Percentiles rank a stretch among this genome's conserved stretches.
phyloP scores from a whole-genome alignment of 1,140 invertebrate genomes.

The Drosophila neocordata region DNA sequence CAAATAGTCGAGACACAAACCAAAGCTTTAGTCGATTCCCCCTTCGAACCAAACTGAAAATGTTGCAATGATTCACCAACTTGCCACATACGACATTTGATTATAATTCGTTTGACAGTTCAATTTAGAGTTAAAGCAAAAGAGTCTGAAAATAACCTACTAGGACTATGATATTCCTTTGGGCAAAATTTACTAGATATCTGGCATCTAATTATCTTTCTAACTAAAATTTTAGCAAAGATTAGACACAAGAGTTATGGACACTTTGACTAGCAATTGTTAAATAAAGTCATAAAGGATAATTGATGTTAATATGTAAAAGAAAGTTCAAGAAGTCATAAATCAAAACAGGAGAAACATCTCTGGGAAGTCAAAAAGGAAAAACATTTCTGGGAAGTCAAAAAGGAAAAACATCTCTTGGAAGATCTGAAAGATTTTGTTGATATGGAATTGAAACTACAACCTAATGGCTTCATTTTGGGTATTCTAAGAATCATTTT shows the following conservation, averaged over 20 bases:
- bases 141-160: slow-evolving; percentile 11
- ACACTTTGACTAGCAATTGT: background rate
- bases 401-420: too few relatives aligned
- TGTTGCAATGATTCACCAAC: slow-evolving; percentile 12
- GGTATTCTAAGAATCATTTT: too few relatives aligned
- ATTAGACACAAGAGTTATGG: background rate
- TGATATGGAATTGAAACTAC: too few relatives aligned
- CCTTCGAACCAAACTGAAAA: slow-evolving; percentile 31
- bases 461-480: too few relatives aligned
- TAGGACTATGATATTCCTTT: slow-evolving; percentile 6
- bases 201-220: slow-evolving; percentile 42
- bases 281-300: background rate
- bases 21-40: slow-evolving; percentile 38
- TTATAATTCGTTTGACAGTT: slow-evolving; percentile 44
- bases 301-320: background rate
- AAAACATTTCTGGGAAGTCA: too few relatives aligned
- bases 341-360: too few relatives aligned
- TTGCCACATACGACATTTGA: background rate
- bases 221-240: background rate
- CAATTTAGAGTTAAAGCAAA: slow-evolving; percentile 41
- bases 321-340: background rate
- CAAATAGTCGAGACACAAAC: slow-evolving; percentile 38
- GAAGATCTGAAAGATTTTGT: too few relatives aligned
- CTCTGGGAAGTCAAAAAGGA: too few relatives aligned
- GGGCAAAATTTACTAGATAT: slow-evolving; percentile 6